Conservation (phyloP, 1,140 invertebrate species). For the Laupala kohalensis region DNA sequence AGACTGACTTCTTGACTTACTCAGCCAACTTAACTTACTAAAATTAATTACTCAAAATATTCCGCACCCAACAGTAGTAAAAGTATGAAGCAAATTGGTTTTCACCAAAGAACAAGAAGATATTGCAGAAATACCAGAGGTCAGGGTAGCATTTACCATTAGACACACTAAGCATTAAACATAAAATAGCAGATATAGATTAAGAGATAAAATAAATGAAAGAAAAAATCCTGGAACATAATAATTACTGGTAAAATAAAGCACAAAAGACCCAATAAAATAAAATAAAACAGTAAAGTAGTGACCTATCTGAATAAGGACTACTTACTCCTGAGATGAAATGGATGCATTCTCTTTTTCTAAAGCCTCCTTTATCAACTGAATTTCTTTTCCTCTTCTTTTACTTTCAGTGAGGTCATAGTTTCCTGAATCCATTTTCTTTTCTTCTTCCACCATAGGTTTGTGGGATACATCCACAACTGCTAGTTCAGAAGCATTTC, state of each 20-base stretch:
- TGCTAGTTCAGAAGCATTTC: constrained; percentile 11
- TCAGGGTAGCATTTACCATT: too few relatives aligned
- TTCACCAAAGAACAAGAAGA: too few relatives aligned
- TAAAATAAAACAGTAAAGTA: background rate
- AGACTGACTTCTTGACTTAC: too few relatives aligned
- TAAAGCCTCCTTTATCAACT: constrained; percentile 10
- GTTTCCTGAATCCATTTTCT: constrained; percentile 51
- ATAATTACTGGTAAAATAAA: background rate
- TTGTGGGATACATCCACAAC: constrained; percentile 7
- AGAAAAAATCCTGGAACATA: too few relatives aligned
- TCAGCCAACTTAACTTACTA: too few relatives aligned
- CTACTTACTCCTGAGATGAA: background rate
- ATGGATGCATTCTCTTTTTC: constrained; percentile 15
- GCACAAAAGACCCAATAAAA: background rate
- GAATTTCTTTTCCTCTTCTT: constrained; percentile 15
- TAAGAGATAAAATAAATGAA: too few relatives aligned
- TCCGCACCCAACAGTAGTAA: too few relatives aligned
- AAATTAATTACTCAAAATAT: too few relatives aligned
- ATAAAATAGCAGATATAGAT: too few relatives aligned
- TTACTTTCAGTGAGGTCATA: constrained; percentile 40
- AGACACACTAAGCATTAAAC: too few relatives aligned
- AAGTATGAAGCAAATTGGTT: too few relatives aligned
- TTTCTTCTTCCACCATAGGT: constrained; percentile 37
- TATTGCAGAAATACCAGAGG: too few relatives aligned
- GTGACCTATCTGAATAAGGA: background rate